Percentiles rank a stretch among this genome's conserved stretches.
phyloP scores from a whole-genome alignment of 2,888 invertebrate species.

The Hyles lineata region DNA sequence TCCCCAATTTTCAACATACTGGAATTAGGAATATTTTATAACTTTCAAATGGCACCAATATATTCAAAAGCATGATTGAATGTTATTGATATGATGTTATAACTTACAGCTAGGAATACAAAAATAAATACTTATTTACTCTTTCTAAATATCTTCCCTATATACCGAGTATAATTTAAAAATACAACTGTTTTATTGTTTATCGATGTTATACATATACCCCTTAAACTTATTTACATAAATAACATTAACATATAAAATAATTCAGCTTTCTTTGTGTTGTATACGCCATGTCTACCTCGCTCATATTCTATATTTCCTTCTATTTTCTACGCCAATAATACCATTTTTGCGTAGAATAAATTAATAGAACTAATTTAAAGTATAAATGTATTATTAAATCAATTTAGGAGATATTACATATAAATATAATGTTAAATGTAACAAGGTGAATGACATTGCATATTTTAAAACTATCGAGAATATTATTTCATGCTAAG shows the following conservation, averaged over 20 bases:
- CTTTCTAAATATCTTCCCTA: background rate
- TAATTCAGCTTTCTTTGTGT: background rate
- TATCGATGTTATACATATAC: too few relatives aligned
- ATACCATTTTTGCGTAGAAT: background rate
- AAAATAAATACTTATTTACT: background rate
- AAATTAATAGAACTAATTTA: background rate
- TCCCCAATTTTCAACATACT: too few relatives aligned
- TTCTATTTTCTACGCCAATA: background rate
- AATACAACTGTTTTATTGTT: background rate
- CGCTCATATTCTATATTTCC: background rate
- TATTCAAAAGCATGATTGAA: background rate
- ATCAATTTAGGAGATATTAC: background rate
- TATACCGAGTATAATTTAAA: background rate
- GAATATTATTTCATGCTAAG: background rate
- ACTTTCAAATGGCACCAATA: background rate
- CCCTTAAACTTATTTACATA: too few relatives aligned
- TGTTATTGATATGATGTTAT: background rate
- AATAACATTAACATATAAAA: too few relatives aligned
- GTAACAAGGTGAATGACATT: background rate
- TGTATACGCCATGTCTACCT: conserved; percentile 16
- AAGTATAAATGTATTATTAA: background rate
- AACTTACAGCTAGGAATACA: background rate
- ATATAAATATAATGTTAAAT: background rate
- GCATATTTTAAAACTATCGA: background rate
- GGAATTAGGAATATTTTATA: too few relatives aligned